These are phyloP conservation scores for Falco naumanni DNA, from an alignment of 2,797 vertebrate genomes.

Conservation along the genomic window DNA sequence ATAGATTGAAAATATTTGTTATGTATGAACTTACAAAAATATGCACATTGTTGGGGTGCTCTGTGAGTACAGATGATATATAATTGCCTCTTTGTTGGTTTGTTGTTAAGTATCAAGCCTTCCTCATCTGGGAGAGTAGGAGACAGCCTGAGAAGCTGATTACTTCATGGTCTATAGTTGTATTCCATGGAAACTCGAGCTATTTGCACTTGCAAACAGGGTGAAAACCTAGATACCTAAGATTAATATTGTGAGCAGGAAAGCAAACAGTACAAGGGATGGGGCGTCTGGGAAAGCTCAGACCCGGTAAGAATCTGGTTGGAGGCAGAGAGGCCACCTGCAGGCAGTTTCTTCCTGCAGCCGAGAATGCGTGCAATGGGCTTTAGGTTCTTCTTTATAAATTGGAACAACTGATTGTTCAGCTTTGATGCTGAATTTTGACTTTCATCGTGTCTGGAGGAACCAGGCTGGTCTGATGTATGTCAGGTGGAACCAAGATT, in stretches of 20 bases:
- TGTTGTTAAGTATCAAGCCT: neutral
- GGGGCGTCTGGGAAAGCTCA: constrained; percentile 1
- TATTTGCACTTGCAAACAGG: constrained; percentile 17
- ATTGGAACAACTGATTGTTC: neutral
- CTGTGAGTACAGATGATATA: neutral
- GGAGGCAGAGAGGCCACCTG: neutral
- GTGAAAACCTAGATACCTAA: neutral
- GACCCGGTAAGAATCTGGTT: neutral
- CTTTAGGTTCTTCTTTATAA: neutral
- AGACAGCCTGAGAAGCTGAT: neutral
- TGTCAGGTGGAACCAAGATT: neutral
- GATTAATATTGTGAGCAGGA: constrained; percentile 13
- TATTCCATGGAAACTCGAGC: neutral
- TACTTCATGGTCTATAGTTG: neutral
- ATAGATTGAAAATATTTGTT: neutral
- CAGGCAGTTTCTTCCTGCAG: neutral
- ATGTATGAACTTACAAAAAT: neutral
- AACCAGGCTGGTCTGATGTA: neutral
- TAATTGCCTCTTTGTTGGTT: neutral
- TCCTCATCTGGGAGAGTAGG: neutral
- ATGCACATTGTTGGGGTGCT: neutral
- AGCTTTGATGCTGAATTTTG: neutral
- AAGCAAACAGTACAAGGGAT: neutral
- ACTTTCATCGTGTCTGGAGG: neutral
- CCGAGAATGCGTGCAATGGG: neutral